phyloP scores from a whole-genome alignment of 2,113 vertebrate species.

The Podilymbus podiceps region DNA sequence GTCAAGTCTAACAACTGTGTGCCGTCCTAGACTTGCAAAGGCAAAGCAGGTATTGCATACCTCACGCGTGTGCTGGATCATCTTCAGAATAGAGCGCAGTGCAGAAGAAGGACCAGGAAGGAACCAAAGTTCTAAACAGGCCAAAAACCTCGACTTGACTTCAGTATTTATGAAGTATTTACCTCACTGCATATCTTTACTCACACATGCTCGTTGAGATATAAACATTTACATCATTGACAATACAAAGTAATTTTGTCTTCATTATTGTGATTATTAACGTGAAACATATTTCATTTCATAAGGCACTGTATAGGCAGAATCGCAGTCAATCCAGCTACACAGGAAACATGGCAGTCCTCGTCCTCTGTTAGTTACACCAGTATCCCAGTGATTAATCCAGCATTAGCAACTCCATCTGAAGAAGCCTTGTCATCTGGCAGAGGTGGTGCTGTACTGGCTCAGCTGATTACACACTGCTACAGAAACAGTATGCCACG shows the following conservation, averaged over 20 bases:
- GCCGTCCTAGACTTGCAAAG: background rate
- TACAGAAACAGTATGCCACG: background rate
- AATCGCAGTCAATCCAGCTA: fast-evolving
- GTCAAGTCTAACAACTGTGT: background rate
- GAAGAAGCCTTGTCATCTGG: background rate
- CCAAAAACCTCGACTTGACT: background rate
- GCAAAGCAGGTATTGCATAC: background rate
- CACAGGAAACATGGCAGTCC: background rate
- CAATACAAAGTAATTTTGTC: background rate
- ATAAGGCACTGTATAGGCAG: background rate
- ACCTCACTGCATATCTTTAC: background rate
- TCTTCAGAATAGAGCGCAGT: background rate
- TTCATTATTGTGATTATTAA: background rate
- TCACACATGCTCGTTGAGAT: fast-evolving
- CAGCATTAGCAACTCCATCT: background rate
- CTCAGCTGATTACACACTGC: background rate
- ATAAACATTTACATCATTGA: background rate
- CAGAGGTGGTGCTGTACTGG: fast-evolving
- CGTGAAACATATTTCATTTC: background rate
- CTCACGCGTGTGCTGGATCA: fast-evolving
- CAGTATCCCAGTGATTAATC: background rate
- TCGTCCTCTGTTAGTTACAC: background rate
- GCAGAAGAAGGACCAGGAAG: background rate
- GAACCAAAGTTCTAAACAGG: background rate
- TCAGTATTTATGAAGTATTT: background rate